A percentile compares a stretch with the other conserved stretches of the same genome.
phyloP scores from a whole-genome alignment of 2,797 vertebrate genomes.

The Tenualosa thibaudeaui region DNA sequence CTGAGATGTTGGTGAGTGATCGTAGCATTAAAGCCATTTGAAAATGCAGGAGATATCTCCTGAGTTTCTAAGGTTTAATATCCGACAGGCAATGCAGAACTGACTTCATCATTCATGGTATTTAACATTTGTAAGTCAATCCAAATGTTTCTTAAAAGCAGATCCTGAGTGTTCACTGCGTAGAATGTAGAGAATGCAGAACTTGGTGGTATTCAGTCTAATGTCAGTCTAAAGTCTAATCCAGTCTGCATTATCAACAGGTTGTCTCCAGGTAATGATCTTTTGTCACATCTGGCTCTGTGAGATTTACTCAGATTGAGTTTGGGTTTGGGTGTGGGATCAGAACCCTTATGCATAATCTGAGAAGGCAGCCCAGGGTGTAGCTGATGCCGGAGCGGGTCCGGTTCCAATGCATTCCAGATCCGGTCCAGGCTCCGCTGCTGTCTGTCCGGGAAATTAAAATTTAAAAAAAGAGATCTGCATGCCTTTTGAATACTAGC shows the following conservation, averaged over 20 bases:
- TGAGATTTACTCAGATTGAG: background rate
- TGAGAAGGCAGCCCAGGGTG: slow-evolving; percentile 48
- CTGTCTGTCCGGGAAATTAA: slow-evolving; percentile 66
- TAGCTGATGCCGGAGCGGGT: background rate
- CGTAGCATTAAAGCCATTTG: background rate
- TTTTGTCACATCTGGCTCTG: background rate
- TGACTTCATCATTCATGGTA: background rate
- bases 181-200: background rate
- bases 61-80: background rate
- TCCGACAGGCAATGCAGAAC: background rate
- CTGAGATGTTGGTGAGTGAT: background rate
- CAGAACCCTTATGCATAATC: slow-evolving; percentile 73
- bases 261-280: background rate
- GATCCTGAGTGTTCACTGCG: background rate
- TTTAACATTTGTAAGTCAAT: background rate
- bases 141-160: background rate
- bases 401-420: background rate
- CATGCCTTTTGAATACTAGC: slow-evolving; percentile 89
- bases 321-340: slow-evolving; percentile 38
- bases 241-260: background rate
- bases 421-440: slow-evolving; percentile 50
- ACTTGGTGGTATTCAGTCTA: background rate
- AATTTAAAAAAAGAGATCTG: slow-evolving; percentile 80
- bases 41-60: background rate
- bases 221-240: background rate